phyloP scores from a whole-genome alignment of 2,888 invertebrate genomes.

The Eueremaeus valkanovi region DNA sequence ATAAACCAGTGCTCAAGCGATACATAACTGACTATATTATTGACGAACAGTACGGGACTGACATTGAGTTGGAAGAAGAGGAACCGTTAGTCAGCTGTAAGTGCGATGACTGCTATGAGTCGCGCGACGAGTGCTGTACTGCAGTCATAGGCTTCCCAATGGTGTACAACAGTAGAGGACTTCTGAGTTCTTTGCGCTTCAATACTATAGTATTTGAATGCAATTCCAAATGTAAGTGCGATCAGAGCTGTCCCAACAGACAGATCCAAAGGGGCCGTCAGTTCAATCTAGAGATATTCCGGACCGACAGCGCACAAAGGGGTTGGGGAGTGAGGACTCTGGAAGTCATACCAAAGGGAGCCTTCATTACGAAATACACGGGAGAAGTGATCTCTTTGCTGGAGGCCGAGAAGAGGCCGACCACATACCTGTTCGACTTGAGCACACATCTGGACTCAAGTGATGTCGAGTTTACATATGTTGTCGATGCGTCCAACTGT shows the following conservation, averaged over 20 bases:
- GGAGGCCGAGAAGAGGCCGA: slow-evolving; percentile 83
- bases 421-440: slow-evolving; percentile 73
- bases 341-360: slow-evolving; percentile 64
- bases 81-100: slow-evolving; percentile 78
- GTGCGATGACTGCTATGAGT: slow-evolving; percentile 58
- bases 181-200: slow-evolving; percentile 62
- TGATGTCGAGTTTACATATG: slow-evolving; percentile 62
- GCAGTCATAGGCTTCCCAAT: slow-evolving; percentile 59
- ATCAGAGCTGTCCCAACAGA: slow-evolving; percentile 72
- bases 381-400: slow-evolving; percentile 85
- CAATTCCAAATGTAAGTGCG: slow-evolving; percentile 78
- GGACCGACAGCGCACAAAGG: slow-evolving; percentile 72
- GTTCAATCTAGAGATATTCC: slow-evolving; percentile 68
- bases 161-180: slow-evolving; percentile 66
- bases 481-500: slow-evolving; percentile 80
- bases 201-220: slow-evolving; percentile 90
- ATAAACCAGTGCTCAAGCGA: slow-evolving; percentile 76
- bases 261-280: slow-evolving; percentile 80
- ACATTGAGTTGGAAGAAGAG: slow-evolving; percentile 65
- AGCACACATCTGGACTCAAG: slow-evolving; percentile 62
- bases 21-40: slow-evolving; percentile 77
- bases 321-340: slow-evolving; percentile 91
- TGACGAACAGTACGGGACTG: slow-evolving; percentile 59
- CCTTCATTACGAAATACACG: slow-evolving; percentile 86
- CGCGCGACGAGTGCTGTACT: slow-evolving; percentile 62